Evolutionary conservation across 2,888 invertebrate species (phyloP).

Genomic region (Epiblema foenella): DNA sequence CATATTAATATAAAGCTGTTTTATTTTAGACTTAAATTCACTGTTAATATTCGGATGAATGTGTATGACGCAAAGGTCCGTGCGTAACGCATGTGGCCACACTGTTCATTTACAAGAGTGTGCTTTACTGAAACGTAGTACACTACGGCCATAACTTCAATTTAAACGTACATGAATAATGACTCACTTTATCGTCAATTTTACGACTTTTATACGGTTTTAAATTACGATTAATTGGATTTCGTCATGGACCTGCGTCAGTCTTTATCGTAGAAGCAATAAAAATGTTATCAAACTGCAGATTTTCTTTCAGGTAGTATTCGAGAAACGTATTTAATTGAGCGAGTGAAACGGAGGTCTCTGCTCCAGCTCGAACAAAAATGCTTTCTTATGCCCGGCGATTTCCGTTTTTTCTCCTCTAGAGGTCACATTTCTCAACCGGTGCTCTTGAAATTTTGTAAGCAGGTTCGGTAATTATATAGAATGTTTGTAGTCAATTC

Average conservation of each 20-base stretch:
- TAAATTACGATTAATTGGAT: slow-evolving; percentile 7
- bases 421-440: too few species aligned
- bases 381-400: too few species aligned
- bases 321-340: neutral
- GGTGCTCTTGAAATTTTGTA: too few species aligned
- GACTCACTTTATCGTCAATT: slow-evolving; percentile 10
- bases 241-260: slow-evolving; percentile 9
- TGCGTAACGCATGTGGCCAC: neutral
- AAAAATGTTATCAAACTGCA: slow-evolving; percentile 24
- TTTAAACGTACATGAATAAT: neutral
- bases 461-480: too few species aligned
- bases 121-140: slow-evolving; percentile 11
- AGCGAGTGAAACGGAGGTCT: too few species aligned
- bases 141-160: neutral
- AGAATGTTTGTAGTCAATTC: too few species aligned
- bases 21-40: too few species aligned
- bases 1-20: too few species aligned
- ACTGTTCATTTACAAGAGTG: neutral
- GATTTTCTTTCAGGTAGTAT: neutral
- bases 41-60: too few species aligned
- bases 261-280: slow-evolving; percentile 11
- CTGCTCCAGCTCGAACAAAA: too few species aligned
- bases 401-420: too few species aligned
- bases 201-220: slow-evolving; percentile 12
- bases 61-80: neutral